A percentile compares a stretch with the other conserved stretches of the same genome.
Evolutionary conservation across 2,113 vertebrate genomes (phyloP).

Genomic region (Xiphias gladius): DNA sequence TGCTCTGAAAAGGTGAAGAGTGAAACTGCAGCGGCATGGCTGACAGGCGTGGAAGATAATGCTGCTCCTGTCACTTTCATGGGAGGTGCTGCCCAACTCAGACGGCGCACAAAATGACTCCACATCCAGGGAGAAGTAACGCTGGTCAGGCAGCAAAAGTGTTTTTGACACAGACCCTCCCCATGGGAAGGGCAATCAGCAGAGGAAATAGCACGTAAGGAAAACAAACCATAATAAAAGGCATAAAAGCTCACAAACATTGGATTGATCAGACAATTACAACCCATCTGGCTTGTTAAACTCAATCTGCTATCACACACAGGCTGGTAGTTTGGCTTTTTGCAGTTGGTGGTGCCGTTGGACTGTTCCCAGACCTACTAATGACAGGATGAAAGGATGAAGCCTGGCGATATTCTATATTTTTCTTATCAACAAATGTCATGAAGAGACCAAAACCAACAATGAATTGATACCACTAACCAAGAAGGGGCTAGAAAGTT

Average conservation of each 20-base stretch:
- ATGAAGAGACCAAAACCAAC: slow-evolving; percentile 1
- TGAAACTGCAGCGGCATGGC: slow-evolving; percentile 71
- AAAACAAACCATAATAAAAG: slow-evolving; percentile 96
- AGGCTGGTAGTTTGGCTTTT: slow-evolving; percentile 63
- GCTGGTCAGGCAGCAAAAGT: slow-evolving; percentile 63
- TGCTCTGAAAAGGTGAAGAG: slow-evolving; percentile 62
- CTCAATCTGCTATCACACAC: slow-evolving; percentile 92
- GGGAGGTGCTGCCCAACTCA: slow-evolving; percentile 50
- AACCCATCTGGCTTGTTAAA: slow-evolving; percentile 99
- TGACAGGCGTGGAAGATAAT: slow-evolving; percentile 60
- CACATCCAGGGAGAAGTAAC: slow-evolving; percentile 45
- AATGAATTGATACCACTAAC: background rate
- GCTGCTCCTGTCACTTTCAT: slow-evolving; percentile 57
- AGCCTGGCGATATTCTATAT: background rate
- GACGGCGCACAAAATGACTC: slow-evolving; percentile 46
- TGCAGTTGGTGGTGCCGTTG: slow-evolving; percentile 44
- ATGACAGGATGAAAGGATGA: slow-evolving; percentile 6
- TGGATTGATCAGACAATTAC: slow-evolving; percentile 97
- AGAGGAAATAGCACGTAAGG: slow-evolving; percentile 87
- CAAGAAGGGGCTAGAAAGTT: background rate
- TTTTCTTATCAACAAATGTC: slow-evolving; percentile 27
- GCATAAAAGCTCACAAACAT: slow-evolving; percentile 97
- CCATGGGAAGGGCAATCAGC: slow-evolving; percentile 81
- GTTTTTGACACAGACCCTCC: slow-evolving; percentile 77
- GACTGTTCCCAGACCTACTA: slow-evolving; percentile 58